Evolutionary conservation across 2,888 invertebrate genomes (phyloP), one percentile per base, ranked within the genome.

Genomic region (Ganaspis brasiliensis): DNA sequence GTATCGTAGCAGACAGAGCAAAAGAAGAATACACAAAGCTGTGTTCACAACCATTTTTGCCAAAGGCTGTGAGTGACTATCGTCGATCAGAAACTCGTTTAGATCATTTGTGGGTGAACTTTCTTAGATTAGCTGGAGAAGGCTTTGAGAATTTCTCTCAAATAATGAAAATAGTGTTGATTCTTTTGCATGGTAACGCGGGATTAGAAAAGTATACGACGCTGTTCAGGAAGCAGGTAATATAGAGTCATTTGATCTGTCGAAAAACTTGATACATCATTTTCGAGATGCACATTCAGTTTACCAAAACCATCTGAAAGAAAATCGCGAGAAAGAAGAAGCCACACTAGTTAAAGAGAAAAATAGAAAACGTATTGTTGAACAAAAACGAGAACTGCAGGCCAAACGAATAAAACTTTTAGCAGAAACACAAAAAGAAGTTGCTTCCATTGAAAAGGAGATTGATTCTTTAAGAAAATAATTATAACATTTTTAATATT

Each of bases 301-400:
- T 59, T 31, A 59, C 8, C n/a, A 59, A 31, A 26, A 59, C 0
- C 14, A 31, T n/a, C 3, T 31, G 6, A n/a, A n/a, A 26, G 24
- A n/a, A n/a, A 59, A 59, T n/a, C 31, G n/a, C 6, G 31, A 59
- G n/a, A 6, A 31, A 5, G 57, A 26, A 57, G 14, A 57, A 14
- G 24, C 57, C 14, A 26, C 57, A 57, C 14, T 57, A 2, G 26
- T 2, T 14, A 9, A 14, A 57, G 24, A 98, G 98, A 8, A 63
- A 14, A 45, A n/a, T 49, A 16, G 0, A 57, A 63, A 45, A 19
- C 26, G 35, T n/a, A 35, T 24, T 61, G 24, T 19, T 55, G 1
- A 37, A 19, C 24, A 31, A 55, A 56, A 59, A 26, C 26, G 14
- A 14, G 31, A 59, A 24, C n/a, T 59, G n/a, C 26, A 59, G 57